A percentile compares a stretch with the other conserved stretches of the same genome.
Evolutionary conservation across 1,140 invertebrate genomes (phyloP).

Genomic region (Atta cephalotes): DNA sequence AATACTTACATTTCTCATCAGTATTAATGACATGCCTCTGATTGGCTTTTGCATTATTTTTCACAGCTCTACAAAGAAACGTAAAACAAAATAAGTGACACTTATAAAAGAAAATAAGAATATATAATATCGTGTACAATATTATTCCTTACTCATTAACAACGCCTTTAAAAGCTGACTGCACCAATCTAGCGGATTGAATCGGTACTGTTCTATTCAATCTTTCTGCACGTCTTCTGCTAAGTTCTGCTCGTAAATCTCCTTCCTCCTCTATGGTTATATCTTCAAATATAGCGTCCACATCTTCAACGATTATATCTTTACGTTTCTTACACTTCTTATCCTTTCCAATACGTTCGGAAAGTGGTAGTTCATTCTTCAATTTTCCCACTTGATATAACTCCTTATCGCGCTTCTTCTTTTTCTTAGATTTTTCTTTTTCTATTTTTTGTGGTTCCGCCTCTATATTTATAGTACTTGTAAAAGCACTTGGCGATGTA

Average conservation of each 20-base stretch:
- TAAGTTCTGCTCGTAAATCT: constrained; percentile 82
- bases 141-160: constrained; percentile 82
- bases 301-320: constrained; percentile 64
- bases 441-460: constrained; percentile 74
- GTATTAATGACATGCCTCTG: constrained; percentile 76
- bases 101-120: constrained; percentile 37
- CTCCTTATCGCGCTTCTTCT: constrained; percentile 84
- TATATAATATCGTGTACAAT: background rate
- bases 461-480: constrained; percentile 67
- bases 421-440: constrained; percentile 79
- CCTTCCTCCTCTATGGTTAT: constrained; percentile 80
- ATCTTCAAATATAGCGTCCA: constrained; percentile 76
- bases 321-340: constrained; percentile 82
- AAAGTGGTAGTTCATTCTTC: constrained; percentile 79
- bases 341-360: constrained; percentile 81
- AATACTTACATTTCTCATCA: constrained; percentile 80
- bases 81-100: constrained; percentile 41
- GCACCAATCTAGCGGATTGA: constrained; percentile 83
- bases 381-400: constrained; percentile 82
- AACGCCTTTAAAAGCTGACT: constrained; percentile 85
- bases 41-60: constrained; percentile 80
- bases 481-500: constrained; percentile 62
- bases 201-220: constrained; percentile 80
- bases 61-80: constrained; percentile 77
- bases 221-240: constrained; percentile 82